These are phyloP conservation scores for Tachysurus vachellii DNA, from an alignment of 2,113 vertebrate species.

Conservation along the genomic window DNA sequence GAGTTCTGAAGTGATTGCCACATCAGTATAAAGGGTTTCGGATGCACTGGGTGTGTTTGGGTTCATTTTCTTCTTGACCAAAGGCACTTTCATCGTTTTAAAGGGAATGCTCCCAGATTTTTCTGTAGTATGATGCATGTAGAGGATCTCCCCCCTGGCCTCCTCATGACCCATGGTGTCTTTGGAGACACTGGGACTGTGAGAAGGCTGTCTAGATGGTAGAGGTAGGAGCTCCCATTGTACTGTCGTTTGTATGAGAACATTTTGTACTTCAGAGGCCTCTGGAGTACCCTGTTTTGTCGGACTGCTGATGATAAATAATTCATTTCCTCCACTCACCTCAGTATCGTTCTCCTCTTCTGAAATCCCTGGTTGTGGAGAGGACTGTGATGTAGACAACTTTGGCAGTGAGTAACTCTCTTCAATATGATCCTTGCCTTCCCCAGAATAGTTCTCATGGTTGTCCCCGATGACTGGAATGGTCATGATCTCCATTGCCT, in stretches of 20 bases:
- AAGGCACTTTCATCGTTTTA: conserved; percentile 43
- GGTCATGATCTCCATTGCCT: conserved; percentile 68
- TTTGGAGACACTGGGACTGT: conserved; percentile 11
- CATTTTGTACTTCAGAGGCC: conserved; percentile 41
- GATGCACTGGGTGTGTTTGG: conserved; percentile 6
- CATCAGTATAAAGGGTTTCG: conserved; percentile 27
- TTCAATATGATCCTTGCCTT: conserved; percentile 66
- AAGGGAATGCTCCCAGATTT: conserved; percentile 33
- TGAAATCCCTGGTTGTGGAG: conserved; percentile 9
- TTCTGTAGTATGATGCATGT: conserved; percentile 55
- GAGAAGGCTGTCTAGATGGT: conserved; percentile 53
- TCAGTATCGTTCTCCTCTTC: conserved; percentile 66
- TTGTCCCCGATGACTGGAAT: conserved; percentile 63
- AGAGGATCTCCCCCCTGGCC: conserved; percentile 68
- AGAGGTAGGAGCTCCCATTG: conserved; percentile 66
- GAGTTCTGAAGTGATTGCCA: conserved; percentile 56
- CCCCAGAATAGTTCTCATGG: conserved; percentile 75
- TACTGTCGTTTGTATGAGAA: conserved; percentile 62
- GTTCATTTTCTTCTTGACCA: conserved; percentile 52
- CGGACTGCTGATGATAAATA: conserved; percentile 42
- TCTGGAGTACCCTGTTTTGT: conserved; percentile 25
- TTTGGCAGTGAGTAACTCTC: conserved; percentile 48
- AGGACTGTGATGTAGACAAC: conserved; percentile 3
- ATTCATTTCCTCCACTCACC: conserved; percentile 64
- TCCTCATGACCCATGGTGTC: conserved; percentile 58